Evolutionary conservation across 2,797 vertebrate species (phyloP), one percentile per base, ranked within the genome.

Genomic region (Artibeus lituratus): DNA sequence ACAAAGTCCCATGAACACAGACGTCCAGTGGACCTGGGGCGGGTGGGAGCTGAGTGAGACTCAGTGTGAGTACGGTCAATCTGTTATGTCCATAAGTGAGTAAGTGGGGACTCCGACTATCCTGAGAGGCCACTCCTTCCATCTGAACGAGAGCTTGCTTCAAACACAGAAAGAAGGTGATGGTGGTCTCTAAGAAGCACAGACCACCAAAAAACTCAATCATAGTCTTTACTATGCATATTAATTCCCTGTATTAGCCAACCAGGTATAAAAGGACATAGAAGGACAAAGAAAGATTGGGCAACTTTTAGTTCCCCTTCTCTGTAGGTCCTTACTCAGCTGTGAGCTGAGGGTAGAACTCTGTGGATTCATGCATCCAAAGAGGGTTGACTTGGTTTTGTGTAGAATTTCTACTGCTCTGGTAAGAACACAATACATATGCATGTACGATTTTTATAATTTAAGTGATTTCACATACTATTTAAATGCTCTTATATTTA

Each of bases 61-160:
- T 74, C 83, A 10, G 1, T 18, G 4, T 47, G 72, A 87, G 19
- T 16, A 57, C 14, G 18, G 19, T 47, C 87, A 24, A 5, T 7
- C 1, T 12, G 26, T 7, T 47, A 55, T 2, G 24, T 3, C 81
- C 37, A 3, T 9, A 14, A 47, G 29, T 44, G 8, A 16, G 49
- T 26, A 44, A 21, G 5, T 7, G 5, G 10, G 3, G 0, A 1
- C 5, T 4, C 11, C 18, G 39, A 39, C 35, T 1, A 4, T 47
- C 11, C 24, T 9, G 26, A 26, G 5, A 32, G 26, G 4, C 2
- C 51, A 16, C 22, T 67, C 12, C 44, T 69, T 22, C 42, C 37
- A 3, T 44, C 19, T 53, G 37, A 80, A 39, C 21, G 29, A 29
- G 26, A 22, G 8, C 22, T 69, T n/a, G 55, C 24, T 86, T 59